Conservation (phyloP, 1,140 invertebrate species). For the Aporrectodea caliginosa region DNA sequence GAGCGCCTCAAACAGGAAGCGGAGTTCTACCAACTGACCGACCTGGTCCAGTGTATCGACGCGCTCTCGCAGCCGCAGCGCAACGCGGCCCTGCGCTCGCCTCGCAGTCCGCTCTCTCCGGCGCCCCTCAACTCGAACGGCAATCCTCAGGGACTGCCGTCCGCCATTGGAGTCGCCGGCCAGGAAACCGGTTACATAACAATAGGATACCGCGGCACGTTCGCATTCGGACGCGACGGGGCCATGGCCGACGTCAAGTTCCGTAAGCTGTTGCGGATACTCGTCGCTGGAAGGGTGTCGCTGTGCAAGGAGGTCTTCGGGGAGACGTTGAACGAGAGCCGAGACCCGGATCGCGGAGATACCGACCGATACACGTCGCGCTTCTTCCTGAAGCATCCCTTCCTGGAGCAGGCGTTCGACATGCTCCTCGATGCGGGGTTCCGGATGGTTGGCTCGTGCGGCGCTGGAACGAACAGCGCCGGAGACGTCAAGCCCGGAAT, state of each 20-base stretch:
- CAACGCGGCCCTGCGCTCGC: not conserved
- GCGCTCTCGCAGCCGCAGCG: too few species aligned
- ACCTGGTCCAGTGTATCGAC: slow-evolving; percentile 49
- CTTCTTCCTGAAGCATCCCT: slow-evolving; percentile 98
- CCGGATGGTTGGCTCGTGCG: slow-evolving; percentile 61
- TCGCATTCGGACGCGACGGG: slow-evolving; percentile 97
- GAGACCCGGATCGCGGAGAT: slow-evolving; percentile 90
- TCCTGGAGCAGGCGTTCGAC: slow-evolving; percentile 97
- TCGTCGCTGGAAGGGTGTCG: slow-evolving; percentile 86
- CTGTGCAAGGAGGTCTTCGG: slow-evolving; percentile 62
- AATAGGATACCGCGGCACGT: slow-evolving; percentile 96
- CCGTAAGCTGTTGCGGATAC: slow-evolving; percentile 90
- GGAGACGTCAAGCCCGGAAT: slow-evolving; percentile 83
- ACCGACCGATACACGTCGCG: slow-evolving; percentile 90
- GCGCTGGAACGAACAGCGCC: slow-evolving; percentile 80
- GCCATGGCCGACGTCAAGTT: slow-evolving; percentile 90
- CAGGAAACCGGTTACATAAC: slow-evolving; percentile 73
- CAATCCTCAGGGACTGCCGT: not conserved
- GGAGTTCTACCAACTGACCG: slow-evolving; percentile 71
- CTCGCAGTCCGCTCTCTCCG: slow-evolving; percentile 24
- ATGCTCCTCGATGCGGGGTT: slow-evolving; percentile 92
- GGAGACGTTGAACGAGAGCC: slow-evolving; percentile 92
- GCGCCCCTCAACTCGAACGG: not conserved
- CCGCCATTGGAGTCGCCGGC: not conserved
- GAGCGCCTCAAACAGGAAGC: slow-evolving; percentile 88